These are phyloP conservation scores for Heteropelma amictum DNA, from an alignment of 2,888 invertebrate species.

Conservation along the genomic window DNA sequence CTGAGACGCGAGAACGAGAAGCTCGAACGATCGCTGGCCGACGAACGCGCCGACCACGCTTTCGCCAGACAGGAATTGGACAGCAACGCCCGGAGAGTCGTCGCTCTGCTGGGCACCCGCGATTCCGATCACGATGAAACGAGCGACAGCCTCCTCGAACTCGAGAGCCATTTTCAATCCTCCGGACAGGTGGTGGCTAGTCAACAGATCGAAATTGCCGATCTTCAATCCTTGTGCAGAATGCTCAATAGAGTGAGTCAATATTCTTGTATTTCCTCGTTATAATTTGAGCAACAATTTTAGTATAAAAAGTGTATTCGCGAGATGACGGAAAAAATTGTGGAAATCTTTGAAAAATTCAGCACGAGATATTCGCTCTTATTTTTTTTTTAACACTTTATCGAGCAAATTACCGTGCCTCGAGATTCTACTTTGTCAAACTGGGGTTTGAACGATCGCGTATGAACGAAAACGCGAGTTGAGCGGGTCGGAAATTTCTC, in stretches of 20 bases:
- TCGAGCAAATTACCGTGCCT: too few species aligned
- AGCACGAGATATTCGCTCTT: too few species aligned
- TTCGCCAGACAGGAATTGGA: slow-evolving; percentile 87
- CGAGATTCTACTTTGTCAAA: too few species aligned
- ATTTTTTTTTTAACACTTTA: too few species aligned
- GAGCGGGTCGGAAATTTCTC: too few species aligned
- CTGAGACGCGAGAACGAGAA: slow-evolving; percentile 80
- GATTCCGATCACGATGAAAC: slow-evolving; percentile 78
- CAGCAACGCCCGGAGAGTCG: slow-evolving; percentile 85
- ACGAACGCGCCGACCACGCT: slow-evolving; percentile 86
- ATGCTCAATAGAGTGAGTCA: slow-evolving; percentile 83
- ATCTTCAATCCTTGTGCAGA: slow-evolving; percentile 84
- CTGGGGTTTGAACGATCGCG: too few species aligned
- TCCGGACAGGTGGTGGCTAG: slow-evolving; percentile 86
- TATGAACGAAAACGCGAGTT: too few species aligned
- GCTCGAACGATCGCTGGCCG: slow-evolving; percentile 82
- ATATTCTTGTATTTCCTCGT: too few species aligned
- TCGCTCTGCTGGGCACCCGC: slow-evolving; percentile 80
- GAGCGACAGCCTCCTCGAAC: slow-evolving; percentile 86
- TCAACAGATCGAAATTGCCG: slow-evolving; percentile 88
- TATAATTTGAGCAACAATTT: too few species aligned
- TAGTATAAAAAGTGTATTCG: too few species aligned
- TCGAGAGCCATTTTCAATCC: slow-evolving; percentile 87
- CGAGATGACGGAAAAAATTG: too few species aligned
- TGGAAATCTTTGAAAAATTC: too few species aligned